A percentile compares a stretch with the other conserved stretches of the same genome.
These are phyloP conservation scores for Myiothlypis coronata DNA, from an alignment of 2,797 vertebrate species.

Conservation along the genomic window DNA sequence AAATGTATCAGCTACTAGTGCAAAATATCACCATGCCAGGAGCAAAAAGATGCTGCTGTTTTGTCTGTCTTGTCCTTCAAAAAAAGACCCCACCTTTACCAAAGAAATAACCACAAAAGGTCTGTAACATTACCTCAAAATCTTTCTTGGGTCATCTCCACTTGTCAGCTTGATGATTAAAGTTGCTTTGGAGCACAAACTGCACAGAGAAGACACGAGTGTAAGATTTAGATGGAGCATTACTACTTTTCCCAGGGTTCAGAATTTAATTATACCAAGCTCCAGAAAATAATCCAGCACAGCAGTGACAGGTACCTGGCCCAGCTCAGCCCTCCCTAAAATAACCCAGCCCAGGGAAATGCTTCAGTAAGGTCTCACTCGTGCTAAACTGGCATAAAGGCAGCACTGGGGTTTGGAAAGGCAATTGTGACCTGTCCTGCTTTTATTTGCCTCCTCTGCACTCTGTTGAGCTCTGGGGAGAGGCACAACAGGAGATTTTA, in stretches of 20 bases:
- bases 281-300: not conserved
- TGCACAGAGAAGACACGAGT: conserved; percentile 22
- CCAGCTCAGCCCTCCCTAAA: not conserved
- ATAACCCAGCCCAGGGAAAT: not conserved
- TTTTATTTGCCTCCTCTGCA: not conserved
- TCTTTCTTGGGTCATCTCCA: conserved; percentile 57
- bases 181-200: conserved; percentile 75
- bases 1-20: not conserved
- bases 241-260: not conserved
- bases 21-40: not conserved
- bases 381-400: not conserved
- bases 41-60: not conserved
- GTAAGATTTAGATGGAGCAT: not conserved
- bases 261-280: not conserved
- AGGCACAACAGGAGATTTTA: not conserved
- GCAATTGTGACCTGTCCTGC: not conserved
- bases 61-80: not conserved
- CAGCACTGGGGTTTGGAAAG: not conserved
- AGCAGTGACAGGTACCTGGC: not conserved
- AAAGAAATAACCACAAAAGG: not conserved
- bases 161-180: conserved; percentile 74
- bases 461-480: not conserved
- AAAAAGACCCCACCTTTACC: not conserved
- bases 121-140: conserved; percentile 75
- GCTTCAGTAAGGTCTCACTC: not conserved